A percentile compares a stretch with the other conserved stretches of the same genome.
Conservation (phyloP, 2,797 vertebrate species). For the Sparus aurata region DNA sequence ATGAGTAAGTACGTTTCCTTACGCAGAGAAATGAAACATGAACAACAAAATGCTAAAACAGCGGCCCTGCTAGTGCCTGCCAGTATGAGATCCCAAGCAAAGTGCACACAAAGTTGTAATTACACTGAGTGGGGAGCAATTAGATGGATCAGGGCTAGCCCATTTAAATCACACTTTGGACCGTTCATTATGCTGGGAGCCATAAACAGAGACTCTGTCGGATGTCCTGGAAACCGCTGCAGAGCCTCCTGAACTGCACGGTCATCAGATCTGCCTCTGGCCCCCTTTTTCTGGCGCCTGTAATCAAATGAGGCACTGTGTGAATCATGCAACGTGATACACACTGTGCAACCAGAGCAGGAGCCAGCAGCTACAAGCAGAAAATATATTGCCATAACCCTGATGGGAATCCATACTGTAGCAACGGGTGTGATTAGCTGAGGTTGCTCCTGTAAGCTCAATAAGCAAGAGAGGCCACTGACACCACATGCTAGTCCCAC, state of each 20-base stretch:
- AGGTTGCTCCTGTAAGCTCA: constrained; percentile 11
- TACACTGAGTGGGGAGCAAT: constrained; percentile 71
- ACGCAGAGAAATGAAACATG: constrained; percentile 26
- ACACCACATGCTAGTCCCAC: constrained; percentile 5
- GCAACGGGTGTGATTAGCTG: constrained; percentile 33
- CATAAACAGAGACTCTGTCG: constrained; percentile 55
- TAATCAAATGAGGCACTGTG: constrained; percentile 76
- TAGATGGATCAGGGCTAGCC: constrained; percentile 59
- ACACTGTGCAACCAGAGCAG: constrained; percentile 50
- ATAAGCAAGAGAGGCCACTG: constrained; percentile 1
- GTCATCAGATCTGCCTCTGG: constrained; percentile 77
- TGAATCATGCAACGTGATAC: constrained; percentile 70
- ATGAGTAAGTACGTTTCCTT: constrained; percentile 6
- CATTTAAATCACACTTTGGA: constrained; percentile 70
- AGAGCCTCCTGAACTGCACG: constrained; percentile 58
- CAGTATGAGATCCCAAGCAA: constrained; percentile 49
- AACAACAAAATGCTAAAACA: constrained; percentile 46
- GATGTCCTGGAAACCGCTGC: constrained; percentile 62
- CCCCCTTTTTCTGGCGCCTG: constrained; percentile 69
- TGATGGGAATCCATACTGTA: constrained; percentile 53
- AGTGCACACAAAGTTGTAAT: constrained; percentile 66
- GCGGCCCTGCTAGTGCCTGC: constrained; percentile 26
- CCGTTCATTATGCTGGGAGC: constrained; percentile 61
- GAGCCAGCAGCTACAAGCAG: constrained; percentile 51
- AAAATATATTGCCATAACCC: constrained; percentile 55